Conservation (phyloP, 2,888 invertebrate species). For the Diadromus collaris region DNA sequence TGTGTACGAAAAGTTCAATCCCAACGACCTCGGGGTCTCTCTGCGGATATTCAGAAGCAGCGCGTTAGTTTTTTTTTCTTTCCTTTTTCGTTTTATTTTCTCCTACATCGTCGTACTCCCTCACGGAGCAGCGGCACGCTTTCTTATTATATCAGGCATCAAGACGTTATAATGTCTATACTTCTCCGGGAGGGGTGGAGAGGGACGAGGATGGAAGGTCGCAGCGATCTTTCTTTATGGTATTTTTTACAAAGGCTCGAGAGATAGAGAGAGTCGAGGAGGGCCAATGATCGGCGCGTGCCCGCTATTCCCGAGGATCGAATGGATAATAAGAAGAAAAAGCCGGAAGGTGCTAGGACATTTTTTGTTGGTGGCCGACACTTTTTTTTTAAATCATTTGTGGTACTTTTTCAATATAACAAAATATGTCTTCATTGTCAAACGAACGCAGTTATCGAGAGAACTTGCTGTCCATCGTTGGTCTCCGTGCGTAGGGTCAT, state of each 20-base stretch:
- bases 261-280: conserved; percentile 39
- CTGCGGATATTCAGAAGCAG: conserved; percentile 42
- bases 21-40: conserved; percentile 43
- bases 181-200: background rate
- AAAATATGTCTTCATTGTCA: background rate
- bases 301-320: conserved; percentile 3
- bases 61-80: conserved; percentile 51
- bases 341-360: background rate
- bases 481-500: background rate
- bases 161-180: conserved; percentile 67
- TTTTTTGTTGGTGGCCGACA: background rate
- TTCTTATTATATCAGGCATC: conserved; percentile 69
- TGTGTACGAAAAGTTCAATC: conserved; percentile 58
- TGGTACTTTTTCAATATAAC: background rate
- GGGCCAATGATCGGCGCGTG: conserved; percentile 42
- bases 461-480: background rate
- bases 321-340: background rate
- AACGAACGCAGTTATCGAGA: too few species aligned
- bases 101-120: conserved; percentile 51
- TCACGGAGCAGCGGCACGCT: conserved; percentile 55
- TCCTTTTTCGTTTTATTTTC: conserved; percentile 53
- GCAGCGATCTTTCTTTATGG: conserved; percentile 8
- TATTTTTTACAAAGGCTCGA: background rate
- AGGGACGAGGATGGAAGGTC: conserved; percentile 44
- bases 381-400: background rate